Conservation (phyloP, 1,140 invertebrate genomes). For the Steinernema khuongi region DNA sequence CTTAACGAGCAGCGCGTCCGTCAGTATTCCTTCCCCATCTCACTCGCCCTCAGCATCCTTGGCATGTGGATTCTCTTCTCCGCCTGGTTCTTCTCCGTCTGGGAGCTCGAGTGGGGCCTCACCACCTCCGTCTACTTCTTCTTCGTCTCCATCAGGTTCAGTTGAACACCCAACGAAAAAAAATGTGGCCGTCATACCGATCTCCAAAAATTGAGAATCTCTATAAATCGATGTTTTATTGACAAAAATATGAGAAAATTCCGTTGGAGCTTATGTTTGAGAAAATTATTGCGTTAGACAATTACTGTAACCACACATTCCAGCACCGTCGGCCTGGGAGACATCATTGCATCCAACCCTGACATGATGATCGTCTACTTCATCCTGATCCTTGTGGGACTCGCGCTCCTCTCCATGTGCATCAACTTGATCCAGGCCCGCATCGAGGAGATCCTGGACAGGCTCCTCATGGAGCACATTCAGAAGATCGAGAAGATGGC, state of each 20-base stretch:
- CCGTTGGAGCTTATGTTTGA: no score
- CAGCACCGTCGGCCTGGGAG: slow-evolving; percentile 56
- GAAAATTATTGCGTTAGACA: no score
- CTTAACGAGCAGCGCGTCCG: slow-evolving; percentile 28
- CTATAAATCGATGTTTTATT: no score
- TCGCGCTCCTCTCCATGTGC: slow-evolving; percentile 58
- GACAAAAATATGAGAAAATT: no score
- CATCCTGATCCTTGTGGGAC: slow-evolving; percentile 52
- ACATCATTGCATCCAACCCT: slow-evolving; percentile 50
- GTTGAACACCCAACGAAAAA: no score
- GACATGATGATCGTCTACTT: slow-evolving; percentile 58
- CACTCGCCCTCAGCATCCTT: slow-evolving; percentile 50
- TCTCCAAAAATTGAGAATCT: no score
- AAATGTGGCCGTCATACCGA: no score
- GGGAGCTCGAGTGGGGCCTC: slow-evolving; percentile 55
- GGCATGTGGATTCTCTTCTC: slow-evolving; percentile 56
- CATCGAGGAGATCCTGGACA: slow-evolving; percentile 46
- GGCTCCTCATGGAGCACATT: slow-evolving; percentile 52
- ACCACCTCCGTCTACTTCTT: slow-evolving; percentile 55
- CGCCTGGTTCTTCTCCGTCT: slow-evolving; percentile 47
- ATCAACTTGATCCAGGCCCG: slow-evolving; percentile 51
- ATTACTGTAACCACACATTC: no score
- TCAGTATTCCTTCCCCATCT: slow-evolving; percentile 47
- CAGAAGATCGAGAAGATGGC: slow-evolving; percentile 57
- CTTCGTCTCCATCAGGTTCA: slow-evolving; percentile 57